Evolutionary conservation across 2,113 vertebrate species (phyloP).

Genomic region (Montifringilla adamsi): DNA sequence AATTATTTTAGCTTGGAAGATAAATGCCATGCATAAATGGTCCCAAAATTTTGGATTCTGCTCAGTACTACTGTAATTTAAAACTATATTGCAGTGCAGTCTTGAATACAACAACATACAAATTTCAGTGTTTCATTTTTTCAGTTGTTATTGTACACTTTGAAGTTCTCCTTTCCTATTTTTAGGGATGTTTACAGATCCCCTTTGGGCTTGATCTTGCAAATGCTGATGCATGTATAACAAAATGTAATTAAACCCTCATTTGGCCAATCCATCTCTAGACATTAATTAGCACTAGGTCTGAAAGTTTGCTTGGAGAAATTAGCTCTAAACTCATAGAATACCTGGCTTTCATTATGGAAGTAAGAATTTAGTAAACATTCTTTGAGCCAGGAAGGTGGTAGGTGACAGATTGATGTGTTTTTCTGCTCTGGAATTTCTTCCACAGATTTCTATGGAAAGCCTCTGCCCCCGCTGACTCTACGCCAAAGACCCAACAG

Average conservation of each 20-base stretch:
- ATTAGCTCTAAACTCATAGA: neutral
- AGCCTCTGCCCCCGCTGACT: constrained; percentile 73
- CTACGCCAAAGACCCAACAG: constrained; percentile 73
- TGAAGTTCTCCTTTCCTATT: neutral
- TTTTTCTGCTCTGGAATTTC: constrained; percentile 26
- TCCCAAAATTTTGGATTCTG: neutral
- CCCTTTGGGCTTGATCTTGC: neutral
- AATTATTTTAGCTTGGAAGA: neutral
- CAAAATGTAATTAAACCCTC: neutral
- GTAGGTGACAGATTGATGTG: neutral
- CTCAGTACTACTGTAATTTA: neutral
- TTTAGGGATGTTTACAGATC: neutral
- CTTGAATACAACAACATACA: neutral
- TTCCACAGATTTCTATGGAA: constrained; percentile 75
- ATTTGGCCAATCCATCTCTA: neutral
- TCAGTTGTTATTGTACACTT: neutral
- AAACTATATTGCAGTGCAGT: neutral
- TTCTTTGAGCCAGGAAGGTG: neutral
- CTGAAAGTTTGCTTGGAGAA: neutral
- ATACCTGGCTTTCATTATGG: neutral
- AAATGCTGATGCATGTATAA: neutral
- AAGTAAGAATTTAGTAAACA: neutral
- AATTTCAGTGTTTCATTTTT: neutral
- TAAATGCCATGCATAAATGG: neutral
- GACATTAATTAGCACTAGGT: neutral